Percentiles rank a stretch among this genome's conserved stretches.
Evolutionary conservation across 2,888 invertebrate genomes (phyloP).

Genomic region (Zelleria hepariella): DNA sequence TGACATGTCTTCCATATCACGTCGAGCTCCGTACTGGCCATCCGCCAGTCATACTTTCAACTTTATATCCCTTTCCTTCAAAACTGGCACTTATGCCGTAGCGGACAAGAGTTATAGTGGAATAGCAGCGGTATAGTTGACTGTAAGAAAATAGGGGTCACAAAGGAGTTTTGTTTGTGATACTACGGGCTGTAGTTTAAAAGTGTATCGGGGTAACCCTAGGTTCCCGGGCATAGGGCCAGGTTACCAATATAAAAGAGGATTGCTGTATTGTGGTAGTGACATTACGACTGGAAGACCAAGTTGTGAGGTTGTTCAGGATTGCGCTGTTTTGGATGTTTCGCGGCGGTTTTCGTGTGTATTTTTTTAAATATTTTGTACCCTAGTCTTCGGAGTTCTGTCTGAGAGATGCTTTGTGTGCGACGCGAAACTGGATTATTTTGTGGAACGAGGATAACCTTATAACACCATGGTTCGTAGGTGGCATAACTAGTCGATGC

Average conservation of each 20-base stretch:
- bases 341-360: not conserved
- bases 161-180: not conserved
- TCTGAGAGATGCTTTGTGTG: no score
- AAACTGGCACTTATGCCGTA: no score
- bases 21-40: not conserved
- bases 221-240: conserved; percentile 49
- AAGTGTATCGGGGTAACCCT: conserved; percentile 65
- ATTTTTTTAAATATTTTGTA: no score
- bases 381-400: no score
- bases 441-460: no score
- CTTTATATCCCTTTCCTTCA: no score
- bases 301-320: not conserved
- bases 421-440: no score
- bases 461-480: no score
- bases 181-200: conserved; percentile 14
- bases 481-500: no score
- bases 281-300: conserved; percentile 25
- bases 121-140: not conserved
- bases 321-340: not conserved
- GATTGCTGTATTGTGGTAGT: conserved; percentile 25
- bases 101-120: no score
- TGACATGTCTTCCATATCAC: not conserved
- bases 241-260: conserved; percentile 59
- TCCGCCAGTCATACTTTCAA: no score
- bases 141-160: not conserved